Percentiles rank a stretch among this genome's conserved stretches.
phyloP scores from a whole-genome alignment of 2,888 invertebrate genomes.

The Drosophila monieri region DNA sequence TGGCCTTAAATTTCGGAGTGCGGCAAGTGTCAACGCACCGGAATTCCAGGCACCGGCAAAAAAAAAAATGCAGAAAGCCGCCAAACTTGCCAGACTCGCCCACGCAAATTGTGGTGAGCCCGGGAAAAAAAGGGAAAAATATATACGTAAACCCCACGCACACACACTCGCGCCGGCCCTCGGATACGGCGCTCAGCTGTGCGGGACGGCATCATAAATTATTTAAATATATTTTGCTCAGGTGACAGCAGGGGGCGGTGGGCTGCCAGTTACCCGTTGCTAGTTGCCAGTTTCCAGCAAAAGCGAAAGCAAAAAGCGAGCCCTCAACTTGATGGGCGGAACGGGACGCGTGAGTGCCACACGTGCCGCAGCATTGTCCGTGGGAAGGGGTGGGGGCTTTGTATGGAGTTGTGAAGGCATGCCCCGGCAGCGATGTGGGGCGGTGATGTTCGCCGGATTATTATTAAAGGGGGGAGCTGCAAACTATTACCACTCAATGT shows the following conservation, averaged over 20 bases:
- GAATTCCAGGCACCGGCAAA: conserved; percentile 18
- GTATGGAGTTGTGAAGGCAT: neutral
- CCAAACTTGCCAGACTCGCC: conserved; percentile 60
- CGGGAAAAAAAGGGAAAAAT: conserved; percentile 23
- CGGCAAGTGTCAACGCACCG: conserved; percentile 21
- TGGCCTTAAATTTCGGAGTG: conserved; percentile 36
- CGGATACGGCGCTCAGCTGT: conserved; percentile 56
- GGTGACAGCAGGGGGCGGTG: conserved; percentile 37
- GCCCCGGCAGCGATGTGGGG: neutral
- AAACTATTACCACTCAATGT: conserved; percentile 26
- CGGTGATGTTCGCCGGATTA: neutral
- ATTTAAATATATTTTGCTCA: conserved; percentile 69
- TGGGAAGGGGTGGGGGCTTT: conserved; percentile 2
- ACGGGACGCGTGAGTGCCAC: conserved; percentile 49
- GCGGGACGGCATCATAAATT: conserved; percentile 69
- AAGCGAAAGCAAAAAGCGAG: conserved; percentile 45
- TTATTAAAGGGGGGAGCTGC: conserved; percentile 5
- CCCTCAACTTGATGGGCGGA: conserved; percentile 32
- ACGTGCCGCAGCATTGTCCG: conserved; percentile 57
- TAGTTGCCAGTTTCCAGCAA: conserved; percentile 21
- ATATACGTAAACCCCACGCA: conserved; percentile 11
- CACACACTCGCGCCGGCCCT: conserved; percentile 12
- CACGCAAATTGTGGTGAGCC: conserved; percentile 50
- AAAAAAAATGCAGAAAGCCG: conserved; percentile 18
- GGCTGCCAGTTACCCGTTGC: conserved; percentile 4